Evolutionary conservation across 2,888 invertebrate species (phyloP).

Genomic region (Dasysyrphus albostriatus): DNA sequence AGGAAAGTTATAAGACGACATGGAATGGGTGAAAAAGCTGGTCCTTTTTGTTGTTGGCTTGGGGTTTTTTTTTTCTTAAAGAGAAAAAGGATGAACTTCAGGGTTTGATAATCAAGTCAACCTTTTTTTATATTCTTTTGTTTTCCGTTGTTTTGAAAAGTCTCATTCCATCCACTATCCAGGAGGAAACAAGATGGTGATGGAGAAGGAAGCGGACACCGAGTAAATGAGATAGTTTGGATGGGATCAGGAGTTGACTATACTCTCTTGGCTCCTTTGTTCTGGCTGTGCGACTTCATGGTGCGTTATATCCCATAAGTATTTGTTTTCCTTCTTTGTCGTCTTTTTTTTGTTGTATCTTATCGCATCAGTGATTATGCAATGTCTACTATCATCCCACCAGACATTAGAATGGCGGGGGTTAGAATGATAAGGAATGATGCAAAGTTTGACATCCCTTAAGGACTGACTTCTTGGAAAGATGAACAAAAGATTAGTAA

Average conservation of each 20-base stretch:
- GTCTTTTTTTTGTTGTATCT: constrained; percentile 39
- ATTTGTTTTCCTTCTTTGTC: constrained; percentile 46
- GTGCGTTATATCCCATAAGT: constrained; percentile 63
- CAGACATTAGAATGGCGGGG: constrained; percentile 23
- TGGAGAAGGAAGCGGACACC: constrained; percentile 37
- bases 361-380: constrained; percentile 71
- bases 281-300: constrained; percentile 44
- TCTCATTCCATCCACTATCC: not conserved
- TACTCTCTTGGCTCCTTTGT: constrained; percentile 41
- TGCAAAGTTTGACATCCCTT: constrained; percentile 50
- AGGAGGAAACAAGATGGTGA: not conserved
- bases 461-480: constrained; percentile 35
- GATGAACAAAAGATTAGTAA: constrained; percentile 44
- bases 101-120: constrained; percentile 71
- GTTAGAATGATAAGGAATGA: constrained; percentile 44
- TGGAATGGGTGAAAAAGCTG: constrained; percentile 22
- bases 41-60: constrained; percentile 13
- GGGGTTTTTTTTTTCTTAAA: not conserved
- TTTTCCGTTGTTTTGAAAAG: constrained; percentile 37
- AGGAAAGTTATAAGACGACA: constrained; percentile 23
- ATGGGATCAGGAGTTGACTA: constrained; percentile 66
- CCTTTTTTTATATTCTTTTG: constrained; percentile 52
- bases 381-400: constrained; percentile 41
- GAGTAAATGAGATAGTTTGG: constrained; percentile 71
- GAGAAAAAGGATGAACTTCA: constrained; percentile 61